Conservation (phyloP, 1,140 invertebrate species). For the Bombus pascuorum region DNA sequence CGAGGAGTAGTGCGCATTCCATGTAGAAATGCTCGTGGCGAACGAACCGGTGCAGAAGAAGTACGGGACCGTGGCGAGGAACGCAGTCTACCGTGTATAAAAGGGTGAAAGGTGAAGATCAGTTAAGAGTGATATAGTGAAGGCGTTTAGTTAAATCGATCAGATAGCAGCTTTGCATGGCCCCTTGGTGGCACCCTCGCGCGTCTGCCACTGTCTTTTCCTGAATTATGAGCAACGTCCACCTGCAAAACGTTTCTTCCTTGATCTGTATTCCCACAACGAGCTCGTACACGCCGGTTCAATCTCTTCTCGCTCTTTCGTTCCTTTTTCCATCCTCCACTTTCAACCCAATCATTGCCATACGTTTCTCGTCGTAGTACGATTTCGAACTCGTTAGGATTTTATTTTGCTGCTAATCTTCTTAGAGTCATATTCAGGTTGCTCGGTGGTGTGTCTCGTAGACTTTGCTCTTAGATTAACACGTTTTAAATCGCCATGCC, state of each 20-base stretch:
- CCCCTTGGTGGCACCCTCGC: constrained; percentile 54
- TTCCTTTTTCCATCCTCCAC: not conserved
- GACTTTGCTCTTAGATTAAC: constrained; percentile 29
- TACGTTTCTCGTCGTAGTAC: not conserved
- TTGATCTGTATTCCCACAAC: constrained; percentile 44
- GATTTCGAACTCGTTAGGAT: constrained; percentile 4
- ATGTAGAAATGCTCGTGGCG: not conserved
- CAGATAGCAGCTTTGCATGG: constrained; percentile 72
- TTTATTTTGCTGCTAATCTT: not conserved
- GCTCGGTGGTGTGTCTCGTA: not conserved
- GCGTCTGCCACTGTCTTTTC: constrained; percentile 58
- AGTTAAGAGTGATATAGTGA: constrained; percentile 75
- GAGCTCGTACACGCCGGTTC: too few relatives aligned
- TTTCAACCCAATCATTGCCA: not conserved
- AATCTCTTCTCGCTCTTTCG: not conserved
- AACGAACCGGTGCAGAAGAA: constrained; percentile 35
- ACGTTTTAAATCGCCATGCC: constrained; percentile 13
- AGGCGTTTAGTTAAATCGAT: constrained; percentile 75
- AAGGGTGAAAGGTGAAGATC: constrained; percentile 72
- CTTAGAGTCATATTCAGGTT: not conserved
- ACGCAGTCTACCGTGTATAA: constrained; percentile 46
- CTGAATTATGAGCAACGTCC: constrained; percentile 65
- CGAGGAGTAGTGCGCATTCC: not conserved
- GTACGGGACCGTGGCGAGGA: constrained; percentile 37
- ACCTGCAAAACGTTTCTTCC: constrained; percentile 43